A percentile compares a stretch with the other conserved stretches of the same genome.
Evolutionary conservation across 2,113 vertebrate genomes (phyloP).

Genomic region (Ranitomeya variabilis): DNA sequence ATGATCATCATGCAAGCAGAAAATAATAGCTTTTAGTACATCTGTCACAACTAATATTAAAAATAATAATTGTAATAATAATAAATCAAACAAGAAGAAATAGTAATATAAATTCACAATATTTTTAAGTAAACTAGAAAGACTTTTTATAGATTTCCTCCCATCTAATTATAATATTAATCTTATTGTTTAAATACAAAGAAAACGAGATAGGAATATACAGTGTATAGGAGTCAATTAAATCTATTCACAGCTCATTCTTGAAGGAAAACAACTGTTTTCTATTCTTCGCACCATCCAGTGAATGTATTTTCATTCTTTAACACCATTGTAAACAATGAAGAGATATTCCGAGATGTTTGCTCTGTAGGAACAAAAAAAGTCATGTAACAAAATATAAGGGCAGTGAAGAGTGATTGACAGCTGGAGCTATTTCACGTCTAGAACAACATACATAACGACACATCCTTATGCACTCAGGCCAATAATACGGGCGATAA

Average conservation of each 20-base stretch:
- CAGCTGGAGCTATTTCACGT: conserved; percentile 1
- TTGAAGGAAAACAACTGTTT: background rate
- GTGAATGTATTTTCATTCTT: background rate
- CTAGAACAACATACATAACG: conserved; percentile 32
- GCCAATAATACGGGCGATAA: conserved; percentile 31
- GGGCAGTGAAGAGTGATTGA: conserved; percentile 25
- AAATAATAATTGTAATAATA: background rate
- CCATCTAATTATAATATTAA: background rate
- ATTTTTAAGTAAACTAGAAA: background rate
- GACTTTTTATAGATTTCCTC: background rate
- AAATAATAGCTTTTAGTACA: too few species aligned
- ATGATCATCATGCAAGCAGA: too few species aligned
- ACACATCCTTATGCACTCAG: conserved; percentile 11
- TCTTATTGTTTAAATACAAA: background rate
- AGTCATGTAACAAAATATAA: conserved; percentile 16
- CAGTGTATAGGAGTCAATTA: background rate
- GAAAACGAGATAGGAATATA: background rate
- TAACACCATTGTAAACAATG: background rate
- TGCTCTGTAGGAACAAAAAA: background rate
- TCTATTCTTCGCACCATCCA: background rate
- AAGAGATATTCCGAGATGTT: background rate
- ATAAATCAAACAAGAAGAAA: background rate
- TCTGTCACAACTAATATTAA: too few species aligned
- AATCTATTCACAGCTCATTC: background rate
- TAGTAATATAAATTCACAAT: background rate